A percentile compares a stretch with the other conserved stretches of the same genome.
These are phyloP conservation scores for Columbina picui DNA, from an alignment of 2,113 vertebrate species.

Conservation along the genomic window DNA sequence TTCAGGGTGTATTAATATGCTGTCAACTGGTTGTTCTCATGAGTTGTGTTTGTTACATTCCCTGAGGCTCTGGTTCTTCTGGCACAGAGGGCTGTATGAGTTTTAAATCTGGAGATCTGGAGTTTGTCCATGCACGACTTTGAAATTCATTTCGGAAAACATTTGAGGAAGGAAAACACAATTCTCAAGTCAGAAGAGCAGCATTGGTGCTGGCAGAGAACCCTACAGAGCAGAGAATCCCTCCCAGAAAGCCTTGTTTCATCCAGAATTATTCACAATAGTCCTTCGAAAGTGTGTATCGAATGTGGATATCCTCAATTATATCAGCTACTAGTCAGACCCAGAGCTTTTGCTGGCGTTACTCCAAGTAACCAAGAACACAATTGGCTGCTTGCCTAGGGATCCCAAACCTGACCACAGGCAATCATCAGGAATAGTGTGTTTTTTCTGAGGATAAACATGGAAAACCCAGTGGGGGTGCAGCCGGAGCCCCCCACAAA, in stretches of 20 bases:
- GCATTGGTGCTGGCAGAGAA: conserved; percentile 5
- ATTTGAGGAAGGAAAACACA: conserved; percentile 14
- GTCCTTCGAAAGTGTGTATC: neutral
- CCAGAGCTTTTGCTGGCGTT: neutral
- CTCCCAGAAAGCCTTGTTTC: neutral
- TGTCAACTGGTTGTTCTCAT: conserved; percentile 29
- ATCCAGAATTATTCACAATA: neutral
- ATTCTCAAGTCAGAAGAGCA: conserved; percentile 7
- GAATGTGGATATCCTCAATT: neutral
- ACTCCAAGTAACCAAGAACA: neutral
- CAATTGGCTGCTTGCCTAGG: neutral
- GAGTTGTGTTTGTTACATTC: conserved; percentile 7
- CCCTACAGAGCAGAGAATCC: neutral
- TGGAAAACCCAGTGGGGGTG: neutral
- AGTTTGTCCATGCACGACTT: conserved; percentile 43
- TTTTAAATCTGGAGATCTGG: conserved; percentile 59
- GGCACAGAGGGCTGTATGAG: conserved; percentile 18
- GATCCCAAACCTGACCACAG: neutral
- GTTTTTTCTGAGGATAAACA: neutral
- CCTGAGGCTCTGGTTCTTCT: conserved; percentile 19
- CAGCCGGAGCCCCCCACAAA: too few relatives aligned
- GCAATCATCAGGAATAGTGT: neutral
- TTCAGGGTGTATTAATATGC: conserved; percentile 7
- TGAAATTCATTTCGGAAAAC: conserved; percentile 1
- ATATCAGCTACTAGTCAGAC: neutral